These are phyloP conservation scores for Acheta domesticus DNA, from an alignment of 2,888 invertebrate genomes.

Conservation along the genomic window DNA sequence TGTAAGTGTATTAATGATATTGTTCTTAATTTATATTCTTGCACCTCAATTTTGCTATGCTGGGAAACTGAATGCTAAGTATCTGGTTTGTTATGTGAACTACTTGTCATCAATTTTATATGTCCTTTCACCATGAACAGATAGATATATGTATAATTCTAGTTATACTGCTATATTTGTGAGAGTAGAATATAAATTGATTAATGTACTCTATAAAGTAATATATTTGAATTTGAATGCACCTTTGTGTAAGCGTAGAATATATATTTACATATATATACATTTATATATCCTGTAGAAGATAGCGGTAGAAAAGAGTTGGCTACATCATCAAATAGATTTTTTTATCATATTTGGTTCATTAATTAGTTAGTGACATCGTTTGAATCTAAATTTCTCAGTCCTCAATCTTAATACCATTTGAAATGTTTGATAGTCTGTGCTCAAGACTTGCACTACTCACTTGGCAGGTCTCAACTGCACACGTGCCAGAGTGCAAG, in stretches of 20 bases:
- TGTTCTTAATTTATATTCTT: constrained; percentile 18
- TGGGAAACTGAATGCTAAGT: constrained; percentile 11
- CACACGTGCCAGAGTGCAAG: constrained; percentile 18
- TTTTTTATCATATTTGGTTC: background rate
- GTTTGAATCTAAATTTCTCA: constrained; percentile 18
- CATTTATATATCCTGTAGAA: background rate
- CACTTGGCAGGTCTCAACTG: constrained; percentile 18
- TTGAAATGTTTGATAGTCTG: constrained; percentile 18
- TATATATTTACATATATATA: background rate
- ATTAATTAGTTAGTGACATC: constrained; percentile 7
- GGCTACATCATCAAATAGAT: background rate
- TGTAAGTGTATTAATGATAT: constrained; percentile 1
- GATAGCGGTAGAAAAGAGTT: background rate
- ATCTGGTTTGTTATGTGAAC: background rate
- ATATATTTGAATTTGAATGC: background rate
- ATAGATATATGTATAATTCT: background rate
- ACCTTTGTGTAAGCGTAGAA: background rate
- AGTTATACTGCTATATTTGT: background rate
- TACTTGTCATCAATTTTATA: background rate
- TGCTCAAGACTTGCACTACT: constrained; percentile 18
- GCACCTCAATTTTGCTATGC: constrained; percentile 11
- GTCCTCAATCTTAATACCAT: constrained; percentile 11
- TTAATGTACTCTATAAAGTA: background rate
- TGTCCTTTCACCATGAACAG: background rate
- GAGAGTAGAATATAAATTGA: background rate